Evolutionary conservation across 23 tunicate species (phyloP).

Genomic region (Styela clava): DNA sequence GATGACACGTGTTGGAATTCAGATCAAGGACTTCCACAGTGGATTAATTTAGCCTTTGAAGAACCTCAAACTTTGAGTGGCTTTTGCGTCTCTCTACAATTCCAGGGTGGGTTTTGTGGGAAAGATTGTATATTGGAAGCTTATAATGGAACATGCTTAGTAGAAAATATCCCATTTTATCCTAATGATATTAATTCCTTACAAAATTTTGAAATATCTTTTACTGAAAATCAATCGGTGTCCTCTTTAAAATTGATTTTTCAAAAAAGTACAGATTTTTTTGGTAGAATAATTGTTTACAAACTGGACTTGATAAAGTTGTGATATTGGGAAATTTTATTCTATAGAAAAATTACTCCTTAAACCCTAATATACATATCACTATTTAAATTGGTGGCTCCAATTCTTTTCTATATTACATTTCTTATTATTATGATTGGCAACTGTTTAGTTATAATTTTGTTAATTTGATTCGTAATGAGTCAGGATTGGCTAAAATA

Average conservation of each 20-base stretch:
- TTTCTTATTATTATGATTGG: no score
- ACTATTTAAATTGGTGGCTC: no score
- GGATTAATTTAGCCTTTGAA: conserved; percentile 52
- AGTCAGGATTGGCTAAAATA: no score
- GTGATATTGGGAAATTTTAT: no score
- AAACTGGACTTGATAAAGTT: conserved; percentile 17
- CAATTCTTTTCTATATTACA: no score
- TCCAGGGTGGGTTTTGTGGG: conserved; percentile 96
- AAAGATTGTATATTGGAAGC: conserved; percentile 41
- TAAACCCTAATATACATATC: no score
- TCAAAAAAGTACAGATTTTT: conserved; percentile 64
- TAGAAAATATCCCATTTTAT: conserved; percentile 39
- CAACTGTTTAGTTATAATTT: no score
- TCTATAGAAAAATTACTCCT: no score
- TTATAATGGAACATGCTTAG: background rate
- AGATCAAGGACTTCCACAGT: conserved; percentile 85
- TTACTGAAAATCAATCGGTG: background rate
- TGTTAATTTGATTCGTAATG: no score
- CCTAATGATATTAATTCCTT: conserved; percentile 72
- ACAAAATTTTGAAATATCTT: conserved; percentile 42
- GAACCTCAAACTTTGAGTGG: conserved; percentile 19
- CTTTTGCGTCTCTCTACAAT: conserved; percentile 47
- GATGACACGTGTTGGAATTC: conserved; percentile 99
- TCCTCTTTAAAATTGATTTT: conserved; percentile 33
- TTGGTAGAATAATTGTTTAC: conserved; percentile 71